These are phyloP conservation scores for Micromys minutus DNA, from an alignment of 2,113 vertebrate genomes.

Conservation along the genomic window DNA sequence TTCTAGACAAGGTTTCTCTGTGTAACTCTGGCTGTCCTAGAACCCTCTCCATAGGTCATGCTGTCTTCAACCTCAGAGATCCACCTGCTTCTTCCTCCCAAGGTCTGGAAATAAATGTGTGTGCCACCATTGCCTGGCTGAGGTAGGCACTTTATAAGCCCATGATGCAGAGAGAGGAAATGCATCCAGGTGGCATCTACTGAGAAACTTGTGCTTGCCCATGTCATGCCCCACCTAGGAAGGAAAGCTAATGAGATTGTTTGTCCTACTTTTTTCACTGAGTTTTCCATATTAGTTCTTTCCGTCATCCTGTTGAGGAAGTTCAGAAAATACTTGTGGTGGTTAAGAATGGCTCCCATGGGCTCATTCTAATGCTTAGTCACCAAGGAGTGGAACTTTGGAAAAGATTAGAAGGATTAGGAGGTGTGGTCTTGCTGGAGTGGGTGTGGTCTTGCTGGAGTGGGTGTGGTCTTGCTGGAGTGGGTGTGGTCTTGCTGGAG, in stretches of 20 bases:
- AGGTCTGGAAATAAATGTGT: background rate
- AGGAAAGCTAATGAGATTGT: background rate
- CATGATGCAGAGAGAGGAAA: background rate
- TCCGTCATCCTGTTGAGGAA: background rate
- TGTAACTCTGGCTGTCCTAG: background rate
- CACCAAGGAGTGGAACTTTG: background rate
- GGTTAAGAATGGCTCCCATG: background rate
- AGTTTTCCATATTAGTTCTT: background rate
- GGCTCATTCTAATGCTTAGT: background rate
- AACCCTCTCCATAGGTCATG: background rate
- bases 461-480: no score
- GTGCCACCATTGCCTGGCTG: background rate
- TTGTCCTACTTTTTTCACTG: background rate
- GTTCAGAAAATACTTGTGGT: slow-evolving; percentile 27
- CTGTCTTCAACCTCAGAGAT: background rate
- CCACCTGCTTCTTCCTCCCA: background rate
- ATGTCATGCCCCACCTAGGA: background rate
- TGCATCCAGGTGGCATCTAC: background rate
- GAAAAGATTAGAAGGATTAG: background rate
- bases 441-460: background rate
- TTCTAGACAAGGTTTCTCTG: background rate
- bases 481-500: no score
- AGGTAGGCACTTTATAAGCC: background rate
- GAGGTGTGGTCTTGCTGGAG: no score
- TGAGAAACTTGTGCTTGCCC: background rate